Percentiles rank a stretch among this genome's conserved stretches.
Evolutionary conservation across 35 echinoderm and acorn worm genomes (phyloP).

Genomic region (Anneissia japonica): DNA sequence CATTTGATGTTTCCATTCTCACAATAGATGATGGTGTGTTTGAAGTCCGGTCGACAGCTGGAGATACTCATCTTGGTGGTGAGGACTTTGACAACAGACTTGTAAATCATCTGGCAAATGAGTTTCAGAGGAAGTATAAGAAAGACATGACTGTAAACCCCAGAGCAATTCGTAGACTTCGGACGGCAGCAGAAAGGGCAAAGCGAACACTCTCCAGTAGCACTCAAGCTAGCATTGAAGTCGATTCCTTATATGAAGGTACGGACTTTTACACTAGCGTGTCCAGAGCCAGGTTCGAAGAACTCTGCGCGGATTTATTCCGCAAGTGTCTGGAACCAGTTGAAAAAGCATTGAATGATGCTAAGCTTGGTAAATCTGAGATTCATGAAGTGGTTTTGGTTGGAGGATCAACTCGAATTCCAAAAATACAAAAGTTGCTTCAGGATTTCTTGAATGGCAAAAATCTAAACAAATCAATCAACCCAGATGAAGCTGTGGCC

Average conservation of each 20-base stretch:
- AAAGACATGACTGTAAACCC: background rate
- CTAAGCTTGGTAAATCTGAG: conserved; percentile 52
- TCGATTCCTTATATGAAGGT: conserved; percentile 64
- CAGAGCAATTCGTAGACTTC: background rate
- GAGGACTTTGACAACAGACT: conserved; percentile 31
- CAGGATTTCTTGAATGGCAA: conserved; percentile 63
- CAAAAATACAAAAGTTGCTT: conserved; percentile 68
- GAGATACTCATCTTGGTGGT: conserved; percentile 5
- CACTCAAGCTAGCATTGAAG: conserved; percentile 46
- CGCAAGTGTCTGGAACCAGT: conserved; percentile 50
- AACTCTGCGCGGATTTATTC: conserved; percentile 59
- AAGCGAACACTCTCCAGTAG: background rate
- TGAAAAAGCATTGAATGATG: conserved; percentile 49
- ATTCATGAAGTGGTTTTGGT: conserved; percentile 72
- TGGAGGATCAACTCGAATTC: conserved; percentile 72
- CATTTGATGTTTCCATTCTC: conserved; percentile 29
- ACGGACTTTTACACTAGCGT: conserved; percentile 47
- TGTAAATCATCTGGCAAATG: background rate
- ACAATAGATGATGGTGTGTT: conserved; percentile 17
- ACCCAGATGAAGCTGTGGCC: conserved; percentile 65
- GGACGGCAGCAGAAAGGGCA: background rate
- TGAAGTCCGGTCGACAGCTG: conserved; percentile 19
- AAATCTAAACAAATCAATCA: conserved; percentile 37
- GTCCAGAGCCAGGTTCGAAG: conserved; percentile 58
- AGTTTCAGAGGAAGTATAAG: background rate